These are phyloP conservation scores for Crematogaster levior DNA, from an alignment of 2,888 invertebrate species.

Conservation along the genomic window DNA sequence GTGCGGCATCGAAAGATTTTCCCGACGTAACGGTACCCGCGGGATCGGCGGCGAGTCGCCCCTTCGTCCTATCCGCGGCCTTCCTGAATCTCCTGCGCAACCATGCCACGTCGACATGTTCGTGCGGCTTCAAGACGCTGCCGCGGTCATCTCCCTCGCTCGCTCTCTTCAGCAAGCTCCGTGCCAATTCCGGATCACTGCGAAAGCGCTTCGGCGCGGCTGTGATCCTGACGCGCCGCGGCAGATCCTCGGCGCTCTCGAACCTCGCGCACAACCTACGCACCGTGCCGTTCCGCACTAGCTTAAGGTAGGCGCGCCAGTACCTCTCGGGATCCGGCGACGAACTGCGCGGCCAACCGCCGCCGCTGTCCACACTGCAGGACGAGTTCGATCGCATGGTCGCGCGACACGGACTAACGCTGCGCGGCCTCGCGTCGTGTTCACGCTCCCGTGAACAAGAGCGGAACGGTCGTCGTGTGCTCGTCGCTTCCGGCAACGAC, in stretches of 20 bases:
- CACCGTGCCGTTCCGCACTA: constrained; percentile 92
- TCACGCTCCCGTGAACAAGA: constrained; percentile 86
- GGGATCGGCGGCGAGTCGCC: constrained; percentile 89
- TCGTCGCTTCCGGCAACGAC: constrained; percentile 74
- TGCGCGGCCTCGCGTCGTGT: constrained; percentile 79
- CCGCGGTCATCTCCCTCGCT: constrained; percentile 84
- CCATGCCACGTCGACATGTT: constrained; percentile 88
- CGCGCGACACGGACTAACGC: constrained; percentile 84
- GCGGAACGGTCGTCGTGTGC: constrained; percentile 79
- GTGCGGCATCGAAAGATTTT: constrained; percentile 94
- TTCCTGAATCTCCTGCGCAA: constrained; percentile 87
- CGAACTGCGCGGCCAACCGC: constrained; percentile 89
- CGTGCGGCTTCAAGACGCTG: constrained; percentile 85
- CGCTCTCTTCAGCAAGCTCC: constrained; percentile 87
- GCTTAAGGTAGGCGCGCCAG: constrained; percentile 90
- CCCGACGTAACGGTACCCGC: constrained; percentile 88
- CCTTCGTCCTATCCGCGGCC: constrained; percentile 81
- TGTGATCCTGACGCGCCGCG: constrained; percentile 76
- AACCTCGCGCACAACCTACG: constrained; percentile 92
- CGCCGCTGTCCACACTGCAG: constrained; percentile 89
- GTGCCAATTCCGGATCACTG: constrained; percentile 92
- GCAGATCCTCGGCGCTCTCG: constrained; percentile 89
- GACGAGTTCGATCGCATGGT: constrained; percentile 82
- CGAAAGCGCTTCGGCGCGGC: constrained; percentile 87
- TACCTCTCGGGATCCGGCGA: constrained; percentile 92